Percentiles rank a stretch among this genome's conserved stretches.
Conservation (phyloP, 2,888 invertebrate genomes). For the Apamea epomidion region DNA sequence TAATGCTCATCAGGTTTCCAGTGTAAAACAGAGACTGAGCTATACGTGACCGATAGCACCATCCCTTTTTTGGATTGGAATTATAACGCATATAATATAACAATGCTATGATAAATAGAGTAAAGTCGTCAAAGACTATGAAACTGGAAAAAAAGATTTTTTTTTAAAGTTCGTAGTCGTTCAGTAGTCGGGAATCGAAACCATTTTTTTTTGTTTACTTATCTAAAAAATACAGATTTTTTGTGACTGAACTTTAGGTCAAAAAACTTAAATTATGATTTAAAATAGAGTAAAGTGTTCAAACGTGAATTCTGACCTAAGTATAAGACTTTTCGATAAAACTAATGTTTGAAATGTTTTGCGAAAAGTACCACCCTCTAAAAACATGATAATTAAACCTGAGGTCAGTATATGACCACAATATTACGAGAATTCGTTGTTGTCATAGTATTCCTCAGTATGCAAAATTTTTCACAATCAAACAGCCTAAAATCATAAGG, state of each 20-base stretch:
- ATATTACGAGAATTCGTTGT: background rate
- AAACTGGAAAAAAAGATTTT: too few species aligned
- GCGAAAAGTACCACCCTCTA: background rate
- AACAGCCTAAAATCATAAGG: slow-evolving; percentile 16
- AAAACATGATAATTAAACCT: background rate
- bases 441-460: background rate
- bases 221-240: background rate
- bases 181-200: too few species aligned
- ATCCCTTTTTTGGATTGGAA: too few species aligned
- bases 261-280: background rate
- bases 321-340: background rate
- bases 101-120: too few species aligned
- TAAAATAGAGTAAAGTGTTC: background rate
- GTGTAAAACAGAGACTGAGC: too few species aligned
- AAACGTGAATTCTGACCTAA: background rate
- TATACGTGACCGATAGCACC: too few species aligned
- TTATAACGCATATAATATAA: too few species aligned
- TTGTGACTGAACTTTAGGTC: too few species aligned
- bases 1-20: too few species aligned
- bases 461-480: background rate
- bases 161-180: too few species aligned
- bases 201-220: too few species aligned
- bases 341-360: background rate
- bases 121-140: too few species aligned
- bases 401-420: background rate